A percentile compares a stretch with the other conserved stretches of the same genome.
Conservation (phyloP, 2,113 vertebrate genomes). For the Nansenia antarctica region DNA sequence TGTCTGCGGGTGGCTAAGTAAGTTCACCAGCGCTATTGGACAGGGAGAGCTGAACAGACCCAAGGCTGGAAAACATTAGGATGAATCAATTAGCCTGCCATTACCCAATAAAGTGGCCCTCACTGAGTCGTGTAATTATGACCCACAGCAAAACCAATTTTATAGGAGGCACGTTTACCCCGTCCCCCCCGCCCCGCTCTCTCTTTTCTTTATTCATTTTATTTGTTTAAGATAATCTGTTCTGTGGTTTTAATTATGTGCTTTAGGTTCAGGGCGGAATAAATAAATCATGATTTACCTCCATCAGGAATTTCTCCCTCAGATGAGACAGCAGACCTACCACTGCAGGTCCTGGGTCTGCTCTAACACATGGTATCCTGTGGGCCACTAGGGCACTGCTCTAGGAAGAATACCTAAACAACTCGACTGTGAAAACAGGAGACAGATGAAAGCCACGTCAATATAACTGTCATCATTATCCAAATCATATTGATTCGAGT, state of each 20-base stretch:
- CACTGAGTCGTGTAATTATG: slow-evolving; percentile 77
- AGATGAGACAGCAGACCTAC: slow-evolving; percentile 1
- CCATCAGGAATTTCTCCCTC: slow-evolving; percentile 14
- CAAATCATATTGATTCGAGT: too few species aligned
- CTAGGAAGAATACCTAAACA: not conserved
- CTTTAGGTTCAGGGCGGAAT: slow-evolving; percentile 63
- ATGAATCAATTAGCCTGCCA: slow-evolving; percentile 77
- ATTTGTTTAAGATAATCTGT: slow-evolving; percentile 76
- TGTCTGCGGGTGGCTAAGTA: slow-evolving; percentile 67
- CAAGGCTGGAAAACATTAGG: slow-evolving; percentile 70
- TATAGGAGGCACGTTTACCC: slow-evolving; percentile 56
- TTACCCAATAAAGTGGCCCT: slow-evolving; percentile 74
- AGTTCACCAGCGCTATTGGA: slow-evolving; percentile 57
- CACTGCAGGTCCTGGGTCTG: slow-evolving; percentile 12
- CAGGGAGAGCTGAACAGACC: slow-evolving; percentile 57
- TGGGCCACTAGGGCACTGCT: not conserved
- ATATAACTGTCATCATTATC: too few species aligned
- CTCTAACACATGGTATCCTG: not conserved
- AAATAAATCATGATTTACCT: slow-evolving; percentile 65
- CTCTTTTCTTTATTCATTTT: slow-evolving; percentile 64
- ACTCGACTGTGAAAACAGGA: not conserved
- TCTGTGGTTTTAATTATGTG: slow-evolving; percentile 72
- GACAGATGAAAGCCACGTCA: too few species aligned
- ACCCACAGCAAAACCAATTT: slow-evolving; percentile 74
- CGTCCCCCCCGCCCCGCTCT: slow-evolving; percentile 15